A percentile compares a stretch with the other conserved stretches of the same genome.
phyloP scores from a whole-genome alignment of 2,113 vertebrate genomes.

The Oreochromis niloticus region DNA sequence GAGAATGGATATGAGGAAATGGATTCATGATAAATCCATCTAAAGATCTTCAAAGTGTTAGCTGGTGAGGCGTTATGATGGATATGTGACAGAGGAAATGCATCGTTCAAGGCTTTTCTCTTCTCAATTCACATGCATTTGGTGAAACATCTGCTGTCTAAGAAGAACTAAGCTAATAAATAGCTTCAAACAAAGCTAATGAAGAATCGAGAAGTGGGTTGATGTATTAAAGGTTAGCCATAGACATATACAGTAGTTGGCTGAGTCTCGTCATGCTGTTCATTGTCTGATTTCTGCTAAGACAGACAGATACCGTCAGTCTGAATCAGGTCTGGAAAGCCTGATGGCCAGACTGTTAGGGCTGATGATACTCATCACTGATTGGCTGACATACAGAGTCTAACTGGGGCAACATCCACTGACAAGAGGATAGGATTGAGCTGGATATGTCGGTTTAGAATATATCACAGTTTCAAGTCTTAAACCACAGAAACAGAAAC shows the following conservation, averaged over 20 bases:
- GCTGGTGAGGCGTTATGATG: not conserved
- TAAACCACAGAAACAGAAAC: not conserved
- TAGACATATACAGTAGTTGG: not conserved
- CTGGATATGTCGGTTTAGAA: not conserved
- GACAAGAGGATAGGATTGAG: not conserved
- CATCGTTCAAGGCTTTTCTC: not conserved
- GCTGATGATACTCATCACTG: not conserved
- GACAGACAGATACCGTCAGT: slow-evolving; percentile 3
- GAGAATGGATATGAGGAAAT: not conserved
- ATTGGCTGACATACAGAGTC: slow-evolving; percentile 13
- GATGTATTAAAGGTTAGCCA: not conserved
- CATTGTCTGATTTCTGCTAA: not conserved
- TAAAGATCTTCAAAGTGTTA: not conserved
- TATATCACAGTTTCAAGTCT: not conserved
- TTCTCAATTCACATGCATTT: not conserved
- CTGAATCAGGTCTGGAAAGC: not conserved
- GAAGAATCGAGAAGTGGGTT: not conserved
- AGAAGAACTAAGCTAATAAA: not conserved
- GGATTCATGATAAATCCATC: not conserved
- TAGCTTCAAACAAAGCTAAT: not conserved
- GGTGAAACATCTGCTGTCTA: not conserved
- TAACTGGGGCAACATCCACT: not conserved
- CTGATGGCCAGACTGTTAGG: not conserved
- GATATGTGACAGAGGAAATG: not conserved
- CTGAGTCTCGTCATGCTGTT: not conserved